Evolutionary conservation across 2,888 invertebrate genomes (phyloP).

Genomic region (Brachyptera putata): DNA sequence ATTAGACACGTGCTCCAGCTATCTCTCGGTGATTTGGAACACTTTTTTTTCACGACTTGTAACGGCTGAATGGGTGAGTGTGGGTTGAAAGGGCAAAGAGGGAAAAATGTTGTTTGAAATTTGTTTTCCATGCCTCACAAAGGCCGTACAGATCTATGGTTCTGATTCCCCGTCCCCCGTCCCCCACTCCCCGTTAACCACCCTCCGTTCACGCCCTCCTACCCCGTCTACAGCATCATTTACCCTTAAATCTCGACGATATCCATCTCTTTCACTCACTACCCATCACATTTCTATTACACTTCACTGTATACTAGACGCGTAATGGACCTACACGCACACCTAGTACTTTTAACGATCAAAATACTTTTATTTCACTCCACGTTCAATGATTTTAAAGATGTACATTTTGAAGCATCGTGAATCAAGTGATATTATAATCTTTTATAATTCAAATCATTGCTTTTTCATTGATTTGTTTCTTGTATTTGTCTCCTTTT

Average conservation of each 20-base stretch:
- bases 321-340: background rate
- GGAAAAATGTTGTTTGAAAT: constrained; percentile 1
- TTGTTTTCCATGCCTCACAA: background rate
- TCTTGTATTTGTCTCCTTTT: too few relatives aligned
- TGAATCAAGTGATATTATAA: too few relatives aligned
- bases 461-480: too few relatives aligned
- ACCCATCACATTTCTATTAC: background rate
- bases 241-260: constrained; percentile 1
- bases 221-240: background rate
- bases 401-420: too few relatives aligned
- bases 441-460: too few relatives aligned
- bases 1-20: constrained; percentile 5
- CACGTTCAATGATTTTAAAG: background rate
- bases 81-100: too few relatives aligned
- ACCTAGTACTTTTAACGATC: constrained; percentile 12
- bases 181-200: background rate
- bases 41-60: background rate
- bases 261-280: background rate
- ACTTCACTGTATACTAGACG: too few relatives aligned
- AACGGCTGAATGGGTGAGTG: background rate
- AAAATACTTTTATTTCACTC: background rate
- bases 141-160: background rate
- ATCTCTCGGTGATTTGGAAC: background rate
- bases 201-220: background rate
- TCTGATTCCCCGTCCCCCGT: background rate